Evolutionary conservation across 2,113 vertebrate species (phyloP).

Genomic region (Willisornis vidua): DNA sequence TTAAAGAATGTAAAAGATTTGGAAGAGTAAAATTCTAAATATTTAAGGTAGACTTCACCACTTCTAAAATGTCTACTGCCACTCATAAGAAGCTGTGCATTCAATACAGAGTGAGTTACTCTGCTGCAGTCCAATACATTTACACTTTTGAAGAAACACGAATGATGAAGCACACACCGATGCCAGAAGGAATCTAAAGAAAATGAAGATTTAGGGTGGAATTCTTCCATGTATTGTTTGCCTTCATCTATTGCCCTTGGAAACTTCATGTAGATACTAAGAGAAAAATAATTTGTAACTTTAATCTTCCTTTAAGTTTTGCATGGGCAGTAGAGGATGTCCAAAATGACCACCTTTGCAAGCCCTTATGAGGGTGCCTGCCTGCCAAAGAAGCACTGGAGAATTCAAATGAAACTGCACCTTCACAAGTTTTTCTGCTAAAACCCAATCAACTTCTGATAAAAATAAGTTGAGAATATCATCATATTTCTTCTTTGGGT

Average conservation of each 20-base stretch:
- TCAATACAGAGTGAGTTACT: neutral
- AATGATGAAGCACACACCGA: neutral
- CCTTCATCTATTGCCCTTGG: neutral
- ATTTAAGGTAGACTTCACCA: neutral
- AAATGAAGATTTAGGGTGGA: neutral
- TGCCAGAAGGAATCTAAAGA: neutral
- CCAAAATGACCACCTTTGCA: neutral
- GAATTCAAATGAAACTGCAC: neutral
- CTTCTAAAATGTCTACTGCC: neutral
- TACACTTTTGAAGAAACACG: neutral
- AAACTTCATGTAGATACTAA: neutral
- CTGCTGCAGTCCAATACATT: neutral
- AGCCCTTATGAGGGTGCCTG: neutral
- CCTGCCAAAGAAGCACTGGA: neutral
- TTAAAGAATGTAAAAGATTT: neutral
- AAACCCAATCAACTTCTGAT: neutral
- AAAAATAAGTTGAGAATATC: neutral
- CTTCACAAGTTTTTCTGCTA: neutral
- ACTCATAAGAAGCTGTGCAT: neutral
- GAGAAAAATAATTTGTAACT: neutral
- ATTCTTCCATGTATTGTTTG: neutral
- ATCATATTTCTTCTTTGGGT: neutral
- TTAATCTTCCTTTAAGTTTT: neutral
- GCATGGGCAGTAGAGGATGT: fast-evolving
- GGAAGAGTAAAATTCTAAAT: neutral